Evolutionary conservation across 2,888 invertebrate species (phyloP), one percentile per base, ranked within the genome.

Genomic region (Acanthosoma haemorrhoidale): DNA sequence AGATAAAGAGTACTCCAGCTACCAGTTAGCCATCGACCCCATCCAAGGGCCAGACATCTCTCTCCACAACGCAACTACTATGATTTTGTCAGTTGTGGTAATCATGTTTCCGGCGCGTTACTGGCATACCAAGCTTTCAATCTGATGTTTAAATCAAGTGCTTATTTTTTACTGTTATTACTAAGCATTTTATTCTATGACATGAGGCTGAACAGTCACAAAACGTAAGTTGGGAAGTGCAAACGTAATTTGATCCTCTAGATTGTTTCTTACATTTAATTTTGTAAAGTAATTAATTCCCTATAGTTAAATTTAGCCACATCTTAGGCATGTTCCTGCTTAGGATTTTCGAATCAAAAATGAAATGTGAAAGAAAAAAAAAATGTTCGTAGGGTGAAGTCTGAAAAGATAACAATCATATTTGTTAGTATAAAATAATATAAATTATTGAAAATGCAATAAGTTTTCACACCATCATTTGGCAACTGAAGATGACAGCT

Each of bases 31-130:
- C 15, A 76, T 82, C 9, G 77, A 78, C 60, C 77, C 80, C 9
- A 84, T 85, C 72, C 82, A 83, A 75, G 83, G 84, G 75, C 81
- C 84, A 6, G 80, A 80, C 41, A 85, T 84, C 78, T 85, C 84
- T 1, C 77, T 85, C 69, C 84, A 84, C 76, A 85, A 84, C 74
- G 82, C 81, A 3, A 78, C 81, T 58, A 77, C 79, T 6, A 80
- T 85, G 68, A 77, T 83, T 58, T 79, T 81, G 38, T 77, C 78
- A 31, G 77, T 85, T n/a, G 79, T 83, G 0, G 80, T 79, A 68
- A 83, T 84, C 75, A 80, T 84, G 71, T 85, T 84, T 75, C 81
- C 75, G 0, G 77, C 76, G 61, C 67, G 67, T n/a, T 4, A 21
- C 67, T 9, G 57, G 57, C 1, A 51, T 67, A 8, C 32, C 41